Conservation (phyloP, 2,888 invertebrate species). For the Drosophila macrospina region DNA sequence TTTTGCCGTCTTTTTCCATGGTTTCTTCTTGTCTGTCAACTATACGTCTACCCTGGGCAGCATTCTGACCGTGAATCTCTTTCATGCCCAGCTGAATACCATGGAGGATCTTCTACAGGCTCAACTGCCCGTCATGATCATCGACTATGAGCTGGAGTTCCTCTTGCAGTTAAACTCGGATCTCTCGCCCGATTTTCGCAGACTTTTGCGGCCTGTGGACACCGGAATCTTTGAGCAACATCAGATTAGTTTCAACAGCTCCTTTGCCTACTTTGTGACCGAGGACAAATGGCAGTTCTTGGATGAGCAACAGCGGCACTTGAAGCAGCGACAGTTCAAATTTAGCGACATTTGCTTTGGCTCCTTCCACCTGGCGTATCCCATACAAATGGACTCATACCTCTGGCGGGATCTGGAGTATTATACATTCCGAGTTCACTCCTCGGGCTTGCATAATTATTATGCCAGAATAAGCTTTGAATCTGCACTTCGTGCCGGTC, state of each 20-base stretch:
- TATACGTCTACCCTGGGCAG: constrained; percentile 81
- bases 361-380: constrained; percentile 73
- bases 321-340: constrained; percentile 72
- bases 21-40: constrained; percentile 70
- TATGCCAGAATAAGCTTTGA: constrained; percentile 70
- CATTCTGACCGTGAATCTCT: constrained; percentile 75
- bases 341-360: constrained; percentile 82
- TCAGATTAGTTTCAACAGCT: constrained; percentile 61
- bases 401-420: constrained; percentile 78
- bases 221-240: constrained; percentile 59
- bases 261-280: constrained; percentile 76
- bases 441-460: constrained; percentile 71
- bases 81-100: constrained; percentile 74
- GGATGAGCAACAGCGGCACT: constrained; percentile 64
- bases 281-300: constrained; percentile 80
- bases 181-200: constrained; percentile 55
- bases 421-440: constrained; percentile 73
- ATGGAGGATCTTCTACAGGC: constrained; percentile 72
- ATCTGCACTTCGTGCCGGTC: constrained; percentile 66
- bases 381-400: constrained; percentile 78
- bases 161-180: constrained; percentile 51
- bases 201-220: constrained; percentile 69
- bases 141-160: constrained; percentile 80
- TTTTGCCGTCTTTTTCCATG: constrained; percentile 66
- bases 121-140: constrained; percentile 76